Evolutionary conservation across 2,797 vertebrate genomes (phyloP).

Genomic region (Acanthornis magna): DNA sequence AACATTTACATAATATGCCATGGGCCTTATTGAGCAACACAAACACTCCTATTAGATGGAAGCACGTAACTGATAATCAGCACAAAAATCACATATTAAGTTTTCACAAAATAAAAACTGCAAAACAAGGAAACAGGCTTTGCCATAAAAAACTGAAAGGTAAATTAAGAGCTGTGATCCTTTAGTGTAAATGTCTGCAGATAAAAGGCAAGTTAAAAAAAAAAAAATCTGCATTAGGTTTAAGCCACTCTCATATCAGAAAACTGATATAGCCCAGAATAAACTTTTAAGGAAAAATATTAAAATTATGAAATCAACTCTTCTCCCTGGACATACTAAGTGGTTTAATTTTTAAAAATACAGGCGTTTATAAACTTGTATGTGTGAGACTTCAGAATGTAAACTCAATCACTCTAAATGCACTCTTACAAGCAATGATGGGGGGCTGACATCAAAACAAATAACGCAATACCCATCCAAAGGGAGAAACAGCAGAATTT

Average conservation of each 20-base stretch:
- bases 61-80: background rate
- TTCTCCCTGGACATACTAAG: background rate
- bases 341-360: background rate
- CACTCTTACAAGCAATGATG: background rate
- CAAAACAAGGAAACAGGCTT: background rate
- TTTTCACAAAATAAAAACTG: background rate
- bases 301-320: conserved; percentile 13
- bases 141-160: background rate
- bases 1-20: background rate
- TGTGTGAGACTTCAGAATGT: background rate
- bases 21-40: background rate
- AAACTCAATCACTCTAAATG: background rate
- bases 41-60: background rate
- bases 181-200: background rate
- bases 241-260: background rate
- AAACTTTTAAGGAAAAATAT: background rate
- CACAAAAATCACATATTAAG: background rate
- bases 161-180: background rate
- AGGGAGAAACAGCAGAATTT: background rate
- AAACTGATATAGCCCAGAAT: conserved; percentile 10
- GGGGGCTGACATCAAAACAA: background rate
- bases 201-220: background rate
- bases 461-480: background rate
- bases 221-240: background rate
- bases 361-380: background rate